Evolutionary conservation across 2,888 invertebrate genomes (phyloP), one percentile per base, ranked within the genome.

Genomic region (Noctua pronuba): DNA sequence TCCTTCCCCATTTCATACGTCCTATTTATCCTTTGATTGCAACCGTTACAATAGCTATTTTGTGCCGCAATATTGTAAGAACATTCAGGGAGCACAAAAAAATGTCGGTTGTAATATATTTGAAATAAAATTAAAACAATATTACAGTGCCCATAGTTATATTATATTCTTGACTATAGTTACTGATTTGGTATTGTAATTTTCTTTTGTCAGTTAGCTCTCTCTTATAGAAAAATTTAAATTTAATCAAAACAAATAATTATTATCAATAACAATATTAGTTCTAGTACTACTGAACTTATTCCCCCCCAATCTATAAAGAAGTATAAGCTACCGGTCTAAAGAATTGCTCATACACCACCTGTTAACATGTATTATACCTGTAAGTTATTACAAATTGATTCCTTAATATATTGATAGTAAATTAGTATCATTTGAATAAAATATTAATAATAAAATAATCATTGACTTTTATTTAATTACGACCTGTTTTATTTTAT

Each of bases 291-390:
- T 73, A 71, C 44, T 80, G 16, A 65, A 75, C 66, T 58, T 70
- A 67, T 68, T 64, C 55, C 74, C 84, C 79, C 49, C 65, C 55
- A 78, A 71, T 79, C 64, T 73, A 76, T 38, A 79, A 71, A 80
- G 52, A 82, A 87, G 77, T 79, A 79, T 86, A 83, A 85, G 85
- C 79, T 88, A 88, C 79, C 83, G 88, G 89, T 89, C 89, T 91
- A 91, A 84, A 92, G 85, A 94, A 96, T 96, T 96, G 96, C 96
- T 96, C 96, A 96, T 96, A 96, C 96, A 96, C 96, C 96, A 95
- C 95, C 94, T 94, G 93, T 94, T 89, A 90, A 92, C 90, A 89
- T 92, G 93, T 95, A 94, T 92, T 94, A 94, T 92, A 90, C 91
- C 91, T 91, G 91, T 94, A 94, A 93, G 90, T 86, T 84, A 85